Evolutionary conservation across 2,888 invertebrate species (phyloP).

Genomic region (Pollenia amentaria): DNA sequence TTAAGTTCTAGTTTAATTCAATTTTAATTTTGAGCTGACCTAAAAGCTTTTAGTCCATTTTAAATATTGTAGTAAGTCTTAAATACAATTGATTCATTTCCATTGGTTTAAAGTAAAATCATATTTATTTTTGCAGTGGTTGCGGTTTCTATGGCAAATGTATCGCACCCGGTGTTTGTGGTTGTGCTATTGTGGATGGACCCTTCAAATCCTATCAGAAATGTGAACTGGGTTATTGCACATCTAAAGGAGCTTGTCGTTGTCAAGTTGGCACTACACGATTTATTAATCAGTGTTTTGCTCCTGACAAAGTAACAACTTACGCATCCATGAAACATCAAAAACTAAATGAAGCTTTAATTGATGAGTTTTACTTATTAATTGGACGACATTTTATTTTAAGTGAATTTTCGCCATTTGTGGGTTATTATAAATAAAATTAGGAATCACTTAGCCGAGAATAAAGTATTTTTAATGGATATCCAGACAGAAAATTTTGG

Average conservation of each 20-base stretch:
- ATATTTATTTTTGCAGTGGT: constrained; percentile 72
- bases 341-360: constrained; percentile 78
- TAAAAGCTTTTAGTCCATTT: too few relatives aligned
- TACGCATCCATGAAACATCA: constrained; percentile 80
- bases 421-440: constrained; percentile 47
- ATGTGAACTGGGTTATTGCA: constrained; percentile 78
- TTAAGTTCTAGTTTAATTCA: not conserved
- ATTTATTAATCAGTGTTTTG: constrained; percentile 81
- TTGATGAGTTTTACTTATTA: constrained; percentile 80
- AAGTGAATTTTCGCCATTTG: constrained; percentile 33
- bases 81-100: too few relatives aligned
- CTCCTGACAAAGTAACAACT: constrained; percentile 81
- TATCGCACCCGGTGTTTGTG: constrained; percentile 81
- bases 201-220: constrained; percentile 75
- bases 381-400: constrained; percentile 80
- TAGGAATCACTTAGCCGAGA: not conserved
- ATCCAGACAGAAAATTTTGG: too few relatives aligned
- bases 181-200: constrained; percentile 81
- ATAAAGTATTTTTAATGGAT: too few relatives aligned
- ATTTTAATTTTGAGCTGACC: not conserved
- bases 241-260: constrained; percentile 79
- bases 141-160: constrained; percentile 83
- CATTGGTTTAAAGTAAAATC: not conserved
- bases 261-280: constrained; percentile 80
- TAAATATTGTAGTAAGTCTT: too few relatives aligned